phyloP scores from a whole-genome alignment of 2,888 invertebrate species.

The Neria commutata region DNA sequence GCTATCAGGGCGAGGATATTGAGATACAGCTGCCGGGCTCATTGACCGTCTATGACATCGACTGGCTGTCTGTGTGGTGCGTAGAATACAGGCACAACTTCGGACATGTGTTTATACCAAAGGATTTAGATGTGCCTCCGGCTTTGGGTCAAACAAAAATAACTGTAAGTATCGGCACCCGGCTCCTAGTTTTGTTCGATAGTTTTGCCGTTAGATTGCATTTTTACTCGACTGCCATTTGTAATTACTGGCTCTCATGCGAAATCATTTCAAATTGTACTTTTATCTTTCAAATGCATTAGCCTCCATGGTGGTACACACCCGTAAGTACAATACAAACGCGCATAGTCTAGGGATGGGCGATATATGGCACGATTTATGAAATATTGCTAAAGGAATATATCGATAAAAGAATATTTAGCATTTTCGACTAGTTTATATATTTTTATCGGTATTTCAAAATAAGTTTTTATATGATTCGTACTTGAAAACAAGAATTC shows the following conservation, averaged over 20 bases:
- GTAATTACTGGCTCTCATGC: slow-evolving; percentile 8
- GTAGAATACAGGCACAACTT: slow-evolving; percentile 89
- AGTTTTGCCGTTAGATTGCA: not conserved
- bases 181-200: too few species aligned
- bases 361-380: too few species aligned
- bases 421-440: slow-evolving; percentile 11
- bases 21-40: slow-evolving; percentile 86
- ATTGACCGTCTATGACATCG: slow-evolving; percentile 86
- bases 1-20: slow-evolving; percentile 90
- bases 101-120: slow-evolving; percentile 86
- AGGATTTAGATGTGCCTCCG: slow-evolving; percentile 87
- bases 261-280: slow-evolving; percentile 17
- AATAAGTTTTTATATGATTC: too few species aligned
- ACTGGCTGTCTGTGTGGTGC: slow-evolving; percentile 92
- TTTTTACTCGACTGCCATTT: slow-evolving; percentile 16
- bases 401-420: too few species aligned
- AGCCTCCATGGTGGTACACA: slow-evolving; percentile 94
- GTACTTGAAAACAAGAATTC: too few species aligned
- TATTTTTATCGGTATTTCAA: too few species aligned
- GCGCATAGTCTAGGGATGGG: too few species aligned
- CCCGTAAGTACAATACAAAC: slow-evolving; percentile 93
- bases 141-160: slow-evolving; percentile 89
- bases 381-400: too few species aligned
- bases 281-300: slow-evolving; percentile 48
- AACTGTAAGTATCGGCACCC: slow-evolving; percentile 74